Evolutionary conservation across 2,888 invertebrate species (phyloP).

Genomic region (Acrobasis consociella): DNA sequence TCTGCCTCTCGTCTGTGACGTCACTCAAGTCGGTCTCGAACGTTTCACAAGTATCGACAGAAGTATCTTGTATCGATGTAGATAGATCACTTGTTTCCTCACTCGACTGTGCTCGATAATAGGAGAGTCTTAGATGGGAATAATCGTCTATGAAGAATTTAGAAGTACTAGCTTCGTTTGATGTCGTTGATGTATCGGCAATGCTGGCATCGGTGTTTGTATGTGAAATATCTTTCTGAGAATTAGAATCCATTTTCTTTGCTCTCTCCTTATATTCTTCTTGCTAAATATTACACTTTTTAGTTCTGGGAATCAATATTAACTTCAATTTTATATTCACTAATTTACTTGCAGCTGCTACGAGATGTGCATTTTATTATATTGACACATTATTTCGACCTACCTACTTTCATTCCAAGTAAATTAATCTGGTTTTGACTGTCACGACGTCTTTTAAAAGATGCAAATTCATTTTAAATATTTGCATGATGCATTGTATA

Average conservation of each 20-base stretch:
- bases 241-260: slow-evolving; percentile 10
- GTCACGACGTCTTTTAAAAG: no score
- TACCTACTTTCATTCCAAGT: no score
- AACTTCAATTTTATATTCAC: no score
- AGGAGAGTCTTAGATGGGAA: slow-evolving; percentile 60
- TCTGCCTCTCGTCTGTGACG: slow-evolving; percentile 35
- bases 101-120: slow-evolving; percentile 43
- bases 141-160: slow-evolving; percentile 56
- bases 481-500: no score
- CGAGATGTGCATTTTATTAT: no score
- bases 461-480: no score
- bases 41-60: slow-evolving; percentile 31
- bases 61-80: slow-evolving; percentile 19
- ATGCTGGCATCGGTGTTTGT: slow-evolving; percentile 8
- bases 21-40: slow-evolving; percentile 36
- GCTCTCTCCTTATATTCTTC: background rate
- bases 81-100: slow-evolving; percentile 22
- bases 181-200: slow-evolving; percentile 19
- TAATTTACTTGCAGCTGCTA: no score
- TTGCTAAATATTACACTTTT: background rate
- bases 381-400: no score
- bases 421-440: no score
- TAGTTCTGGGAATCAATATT: background rate
- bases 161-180: slow-evolving; percentile 23
- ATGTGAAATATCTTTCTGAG: background rate